Evolutionary conservation across 1,140 invertebrate genomes (phyloP), one percentile per base, ranked within the genome.

Genomic region (Metopolophium dirhodum): DNA sequence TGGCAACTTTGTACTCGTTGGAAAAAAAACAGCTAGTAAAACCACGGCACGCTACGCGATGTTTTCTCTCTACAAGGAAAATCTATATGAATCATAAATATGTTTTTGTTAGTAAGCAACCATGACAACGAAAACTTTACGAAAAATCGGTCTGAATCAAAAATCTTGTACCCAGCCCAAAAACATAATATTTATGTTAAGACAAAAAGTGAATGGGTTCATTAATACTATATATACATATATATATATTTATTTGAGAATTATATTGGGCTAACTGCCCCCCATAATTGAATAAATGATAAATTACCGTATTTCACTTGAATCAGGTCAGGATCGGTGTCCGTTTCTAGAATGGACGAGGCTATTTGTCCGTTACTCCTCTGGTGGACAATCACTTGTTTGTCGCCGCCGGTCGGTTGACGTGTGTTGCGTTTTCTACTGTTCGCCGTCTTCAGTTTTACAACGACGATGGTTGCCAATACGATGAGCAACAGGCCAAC

Each of bases 321-420:
- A 54, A 61, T 86, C 23, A 89, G 49, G 14, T 88, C 37, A 20
- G 47, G 49, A 95, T 94, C 47, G 94, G 94, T 51, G 94, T 94
- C 57, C 94, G 94, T 61, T 95, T 95, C 88, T 94, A 95, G 90
- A 95, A 95, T 93, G 95, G 94, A 85, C 95, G 95, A 90, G 95
- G 94, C 95, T 95, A 96, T 35, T 96, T 95, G 94, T 96, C 91
- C 95, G 95, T 54, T 95, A 95, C 93, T 96, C 95, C 95, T 88
- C 95, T 95, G 91, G 95, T 95, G 93, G 95, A 95, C 82, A 95
- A 95, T 94, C 95, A 94, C 95, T 26, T 86, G 41, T 95, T 95
- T 94, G 95, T 94, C 94, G 95, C 95, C 94, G 95, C 95, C 51
- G 95, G 95, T 93, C 95, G 94, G 82, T 95, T 95, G 51, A 30